Conservation (phyloP, 2,797 vertebrate genomes). For the Pachyuromys duprasi region DNA sequence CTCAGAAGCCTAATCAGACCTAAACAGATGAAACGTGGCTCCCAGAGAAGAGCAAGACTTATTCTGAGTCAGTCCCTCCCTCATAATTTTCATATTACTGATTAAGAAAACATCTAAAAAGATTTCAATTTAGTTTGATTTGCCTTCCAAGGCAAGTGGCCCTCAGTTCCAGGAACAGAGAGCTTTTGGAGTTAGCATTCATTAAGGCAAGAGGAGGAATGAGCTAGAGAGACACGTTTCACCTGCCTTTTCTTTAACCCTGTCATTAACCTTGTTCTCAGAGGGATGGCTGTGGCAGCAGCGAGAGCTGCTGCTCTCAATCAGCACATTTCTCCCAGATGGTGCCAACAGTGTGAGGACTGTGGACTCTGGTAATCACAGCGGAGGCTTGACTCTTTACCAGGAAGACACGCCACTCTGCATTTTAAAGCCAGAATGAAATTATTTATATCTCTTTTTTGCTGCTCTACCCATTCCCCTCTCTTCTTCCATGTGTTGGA, state of each 20-base stretch:
- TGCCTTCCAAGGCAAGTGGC: constrained; percentile 26
- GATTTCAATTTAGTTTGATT: constrained; percentile 26
- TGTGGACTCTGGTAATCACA: background rate
- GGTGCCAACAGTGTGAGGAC: background rate
- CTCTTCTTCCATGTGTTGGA: constrained; percentile 16
- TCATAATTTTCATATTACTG: constrained; percentile 21
- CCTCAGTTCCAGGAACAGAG: constrained; percentile 13
- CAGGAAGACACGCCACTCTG: constrained; percentile 25
- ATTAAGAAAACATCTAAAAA: constrained; percentile 63
- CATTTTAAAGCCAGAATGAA: constrained; percentile 46
- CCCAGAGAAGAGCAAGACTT: background rate
- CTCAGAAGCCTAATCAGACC: background rate
- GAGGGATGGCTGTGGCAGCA: background rate
- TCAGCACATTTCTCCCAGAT: constrained; percentile 27
- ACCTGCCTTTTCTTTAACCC: constrained; percentile 66
- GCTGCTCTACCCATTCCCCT: background rate
- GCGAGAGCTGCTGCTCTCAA: constrained; percentile 43
- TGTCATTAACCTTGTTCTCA: constrained; percentile 54
- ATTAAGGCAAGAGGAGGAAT: constrained; percentile 57
- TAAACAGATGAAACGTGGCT: constrained; percentile 28
- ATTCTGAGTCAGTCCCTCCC: background rate
- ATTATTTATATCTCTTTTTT: constrained; percentile 26
- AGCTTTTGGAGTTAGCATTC: constrained; percentile 48
- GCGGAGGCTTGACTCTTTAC: background rate
- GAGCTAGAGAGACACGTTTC: background rate